phyloP scores from a whole-genome alignment of 1,140 invertebrate genomes.

The Ooceraea biroi region DNA sequence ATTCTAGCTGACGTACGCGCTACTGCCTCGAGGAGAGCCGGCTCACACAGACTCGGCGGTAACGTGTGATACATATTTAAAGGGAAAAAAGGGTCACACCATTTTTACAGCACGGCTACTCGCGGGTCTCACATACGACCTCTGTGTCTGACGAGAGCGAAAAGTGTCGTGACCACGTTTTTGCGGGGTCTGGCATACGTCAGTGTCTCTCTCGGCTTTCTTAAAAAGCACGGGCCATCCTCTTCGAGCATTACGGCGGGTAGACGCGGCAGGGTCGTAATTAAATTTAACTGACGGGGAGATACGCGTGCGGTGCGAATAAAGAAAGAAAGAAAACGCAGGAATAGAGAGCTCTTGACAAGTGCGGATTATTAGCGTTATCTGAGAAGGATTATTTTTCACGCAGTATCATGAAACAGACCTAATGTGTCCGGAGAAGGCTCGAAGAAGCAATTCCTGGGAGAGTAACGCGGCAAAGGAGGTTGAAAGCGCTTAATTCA shows the following conservation, averaged over 20 bases:
- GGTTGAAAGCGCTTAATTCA: constrained; percentile 40
- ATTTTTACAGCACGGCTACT: constrained; percentile 48
- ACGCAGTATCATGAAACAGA: background rate
- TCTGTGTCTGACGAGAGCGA: constrained; percentile 65
- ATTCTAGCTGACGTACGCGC: constrained; percentile 61
- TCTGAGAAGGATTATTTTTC: constrained; percentile 8
- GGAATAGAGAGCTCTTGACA: background rate
- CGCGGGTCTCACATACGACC: constrained; percentile 34
- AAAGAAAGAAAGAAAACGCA: no score
- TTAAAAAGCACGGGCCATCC: constrained; percentile 48
- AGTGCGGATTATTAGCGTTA: background rate
- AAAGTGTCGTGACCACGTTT: constrained; percentile 66
- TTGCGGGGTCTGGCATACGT: constrained; percentile 61
- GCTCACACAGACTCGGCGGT: constrained; percentile 30
- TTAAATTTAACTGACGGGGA: constrained; percentile 60
- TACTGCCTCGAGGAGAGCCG: constrained; percentile 42
- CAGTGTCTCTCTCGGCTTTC: constrained; percentile 20
- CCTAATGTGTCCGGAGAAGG: no score
- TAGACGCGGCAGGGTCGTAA: constrained; percentile 34
- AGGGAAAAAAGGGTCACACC: constrained; percentile 47
- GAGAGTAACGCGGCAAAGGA: constrained; percentile 7
- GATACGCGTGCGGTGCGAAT: background rate
- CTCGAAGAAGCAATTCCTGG: background rate
- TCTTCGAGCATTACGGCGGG: background rate
- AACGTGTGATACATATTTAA: constrained; percentile 63